phyloP scores from a whole-genome alignment of 2,888 invertebrate species.

The Drosophila paranaensis region DNA sequence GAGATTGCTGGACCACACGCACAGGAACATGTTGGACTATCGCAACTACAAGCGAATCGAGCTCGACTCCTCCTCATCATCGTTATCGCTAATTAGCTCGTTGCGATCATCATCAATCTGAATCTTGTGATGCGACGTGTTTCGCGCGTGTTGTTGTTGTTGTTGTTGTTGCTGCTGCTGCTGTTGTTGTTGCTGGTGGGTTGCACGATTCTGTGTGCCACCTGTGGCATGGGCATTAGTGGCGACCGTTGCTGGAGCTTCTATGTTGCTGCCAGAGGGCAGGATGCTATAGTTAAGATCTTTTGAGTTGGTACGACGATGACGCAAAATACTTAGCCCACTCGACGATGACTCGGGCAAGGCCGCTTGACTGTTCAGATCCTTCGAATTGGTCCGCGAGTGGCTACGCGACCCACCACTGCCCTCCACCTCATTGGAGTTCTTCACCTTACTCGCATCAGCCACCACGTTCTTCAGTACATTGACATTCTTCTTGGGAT shows the following conservation, averaged over 20 bases:
- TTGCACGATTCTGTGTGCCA: slow-evolving; percentile 18
- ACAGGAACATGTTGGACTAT: slow-evolving; percentile 49
- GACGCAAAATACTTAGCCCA: slow-evolving; percentile 85
- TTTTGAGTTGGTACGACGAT: slow-evolving; percentile 87
- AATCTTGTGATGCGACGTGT: slow-evolving; percentile 83
- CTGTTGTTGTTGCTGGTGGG: slow-evolving; percentile 57
- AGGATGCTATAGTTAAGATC: slow-evolving; percentile 84
- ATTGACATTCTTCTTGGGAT: slow-evolving; percentile 83
- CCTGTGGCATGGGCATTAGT: slow-evolving; percentile 2
- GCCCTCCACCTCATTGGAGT: slow-evolving; percentile 82
- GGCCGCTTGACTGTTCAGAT: slow-evolving; percentile 76
- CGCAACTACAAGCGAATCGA: slow-evolving; percentile 57
- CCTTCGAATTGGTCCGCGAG: slow-evolving; percentile 86
- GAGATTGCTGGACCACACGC: slow-evolving; percentile 48
- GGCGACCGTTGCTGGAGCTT: neutral
- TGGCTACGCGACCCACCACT: slow-evolving; percentile 80
- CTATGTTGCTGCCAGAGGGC: slow-evolving; percentile 32
- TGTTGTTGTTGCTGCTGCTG: slow-evolving; percentile 40
- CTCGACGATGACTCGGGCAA: slow-evolving; percentile 44
- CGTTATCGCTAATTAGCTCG: slow-evolving; percentile 69
- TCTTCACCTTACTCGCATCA: slow-evolving; percentile 80
- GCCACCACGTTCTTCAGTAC: slow-evolving; percentile 82
- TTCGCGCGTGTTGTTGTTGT: slow-evolving; percentile 71
- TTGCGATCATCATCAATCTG: slow-evolving; percentile 84
- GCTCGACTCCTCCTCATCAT: slow-evolving; percentile 66